These are phyloP conservation scores for Brachyptera risi DNA, from an alignment of 2,888 invertebrate species.

Conservation along the genomic window DNA sequence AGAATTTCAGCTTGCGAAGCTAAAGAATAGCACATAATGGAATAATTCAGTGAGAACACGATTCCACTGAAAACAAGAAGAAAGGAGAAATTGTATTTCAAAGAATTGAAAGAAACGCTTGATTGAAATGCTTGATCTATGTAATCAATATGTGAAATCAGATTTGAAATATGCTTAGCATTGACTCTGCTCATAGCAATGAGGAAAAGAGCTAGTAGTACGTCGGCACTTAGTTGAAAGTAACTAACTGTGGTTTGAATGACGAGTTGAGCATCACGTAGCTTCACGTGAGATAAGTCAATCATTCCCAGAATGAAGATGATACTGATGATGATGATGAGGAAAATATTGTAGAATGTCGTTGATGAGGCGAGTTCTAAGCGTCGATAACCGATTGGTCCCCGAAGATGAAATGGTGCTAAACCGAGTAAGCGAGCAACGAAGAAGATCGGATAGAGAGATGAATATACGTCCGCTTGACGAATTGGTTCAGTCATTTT, in stretches of 20 bases:
- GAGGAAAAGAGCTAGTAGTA: neutral
- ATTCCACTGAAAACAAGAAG: neutral
- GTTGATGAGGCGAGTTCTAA: neutral
- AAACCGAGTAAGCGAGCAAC: neutral
- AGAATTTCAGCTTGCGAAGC: neutral
- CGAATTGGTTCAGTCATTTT: too few relatives aligned
- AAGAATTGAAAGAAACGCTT: too few relatives aligned
- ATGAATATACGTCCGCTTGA: neutral
- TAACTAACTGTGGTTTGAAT: neutral
- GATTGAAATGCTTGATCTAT: neutral
- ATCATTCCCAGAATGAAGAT: neutral
- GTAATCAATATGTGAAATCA: neutral
- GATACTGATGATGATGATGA: neutral
- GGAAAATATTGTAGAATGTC: neutral
- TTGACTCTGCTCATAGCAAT: neutral
- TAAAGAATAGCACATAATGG: neutral
- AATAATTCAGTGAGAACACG: neutral
- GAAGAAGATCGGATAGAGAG: neutral
- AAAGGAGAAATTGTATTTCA: neutral
- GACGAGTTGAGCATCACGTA: neutral
- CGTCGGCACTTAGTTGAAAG: neutral
- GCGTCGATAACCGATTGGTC: neutral
- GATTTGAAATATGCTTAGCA: neutral
- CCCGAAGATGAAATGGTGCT: neutral
- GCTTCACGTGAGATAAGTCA: neutral